Base-by-base conservation (phyloP, 2,113 vertebrate species). In the Rattus norvegicus region DNA sequence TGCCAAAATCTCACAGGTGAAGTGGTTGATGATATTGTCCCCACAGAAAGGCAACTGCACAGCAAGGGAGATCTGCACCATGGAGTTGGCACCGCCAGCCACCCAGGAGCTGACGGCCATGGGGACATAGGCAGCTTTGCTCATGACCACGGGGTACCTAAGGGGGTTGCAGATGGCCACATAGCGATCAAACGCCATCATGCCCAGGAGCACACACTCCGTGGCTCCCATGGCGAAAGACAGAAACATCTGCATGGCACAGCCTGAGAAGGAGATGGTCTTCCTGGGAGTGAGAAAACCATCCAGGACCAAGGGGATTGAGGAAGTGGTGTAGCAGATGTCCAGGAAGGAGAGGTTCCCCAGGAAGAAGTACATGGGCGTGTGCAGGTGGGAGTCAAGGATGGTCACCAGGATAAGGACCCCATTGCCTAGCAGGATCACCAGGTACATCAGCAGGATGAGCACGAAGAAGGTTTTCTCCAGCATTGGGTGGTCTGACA, bases 121-220 rank as follows among this genome's bases (percentile, higher is more conserved):
- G 80, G 95, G 90, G 89, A 96, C 20, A 0, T 91, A 98, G 59
- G 67, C 91, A 91, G 61, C 6, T 75, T 93, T 96, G 33, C n/a
- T 96, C 96, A 97, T 97, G 93, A 96, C 49, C 65, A 95, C 2
- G 0, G 88, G 56, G 72, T 98, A 97, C 2, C 91, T 88, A 0
- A 98, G 95, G 0, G 97, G 97, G 72, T 94, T 95, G 93, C 97
- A 98, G 70, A 98, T 94, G n/a, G 97, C 96, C 92, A 95, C 61
- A 0, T 95, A 97, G 26, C 84, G 79, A 49, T 98, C 98, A 70
- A 97, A 97, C 0, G 96, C 96, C 97, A 98, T 98, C 95, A 97
- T 86, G 16, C 96, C 92, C 26, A 98, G 92, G 4, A 98, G 90
- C 6, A 96, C 52, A 59, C 96, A 97, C 75, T 97, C 97, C 1